A percentile compares a stretch with the other conserved stretches of the same genome.
Evolutionary conservation across 2,888 invertebrate genomes (phyloP).

Genomic region (Epinotia ramella): DNA sequence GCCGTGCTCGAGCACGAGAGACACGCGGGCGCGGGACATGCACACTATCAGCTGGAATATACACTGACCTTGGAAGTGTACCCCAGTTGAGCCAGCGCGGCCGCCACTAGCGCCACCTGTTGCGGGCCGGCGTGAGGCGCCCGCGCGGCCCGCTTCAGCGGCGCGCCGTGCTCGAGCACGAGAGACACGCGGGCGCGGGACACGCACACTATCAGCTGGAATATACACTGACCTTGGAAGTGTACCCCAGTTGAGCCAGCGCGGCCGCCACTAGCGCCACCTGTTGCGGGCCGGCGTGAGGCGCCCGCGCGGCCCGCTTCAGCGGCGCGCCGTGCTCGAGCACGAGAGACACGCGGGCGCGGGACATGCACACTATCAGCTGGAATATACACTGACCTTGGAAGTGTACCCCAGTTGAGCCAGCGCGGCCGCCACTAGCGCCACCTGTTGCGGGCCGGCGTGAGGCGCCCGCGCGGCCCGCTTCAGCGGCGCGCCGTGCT

Average conservation of each 20-base stretch:
- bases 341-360: constrained; percentile 88
- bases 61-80: constrained; percentile 87
- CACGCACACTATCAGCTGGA: constrained; percentile 90
- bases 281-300: constrained; percentile 87
- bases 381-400: constrained; percentile 80
- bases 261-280: constrained; percentile 89
- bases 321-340: constrained; percentile 89
- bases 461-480: constrained; percentile 86
- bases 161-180: constrained; percentile 89
- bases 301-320: constrained; percentile 85
- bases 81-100: constrained; percentile 89
- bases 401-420: constrained; percentile 89
- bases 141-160: constrained; percentile 87
- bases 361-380: constrained; percentile 91
- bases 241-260: constrained; percentile 88
- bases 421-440: constrained; percentile 89
- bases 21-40: constrained; percentile 89
- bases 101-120: constrained; percentile 88
- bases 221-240: constrained; percentile 84
- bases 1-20: constrained; percentile 89
- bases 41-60: constrained; percentile 88
- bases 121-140: constrained; percentile 86
- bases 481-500: constrained; percentile 89
- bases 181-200: constrained; percentile 89
- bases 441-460: constrained; percentile 87